phyloP scores from a whole-genome alignment of 2,888 invertebrate genomes.

The Blastobasis lacticolella region DNA sequence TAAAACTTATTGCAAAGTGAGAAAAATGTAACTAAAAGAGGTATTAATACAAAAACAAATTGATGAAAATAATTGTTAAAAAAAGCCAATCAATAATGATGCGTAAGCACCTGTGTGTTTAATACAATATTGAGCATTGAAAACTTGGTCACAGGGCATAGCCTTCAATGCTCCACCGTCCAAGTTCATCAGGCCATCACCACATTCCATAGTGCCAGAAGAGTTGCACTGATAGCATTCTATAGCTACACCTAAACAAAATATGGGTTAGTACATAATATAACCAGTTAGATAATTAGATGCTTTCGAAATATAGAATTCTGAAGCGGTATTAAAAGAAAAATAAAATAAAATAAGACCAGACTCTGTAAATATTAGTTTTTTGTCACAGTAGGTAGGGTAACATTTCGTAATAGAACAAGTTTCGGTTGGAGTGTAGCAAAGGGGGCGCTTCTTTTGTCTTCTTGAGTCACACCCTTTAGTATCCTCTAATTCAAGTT shows the following conservation, averaged over 20 bases:
- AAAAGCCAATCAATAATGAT: not conserved
- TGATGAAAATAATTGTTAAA: not conserved
- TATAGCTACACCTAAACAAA: constrained; percentile 58
- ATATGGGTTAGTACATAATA: constrained; percentile 2
- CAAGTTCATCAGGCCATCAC: constrained; percentile 77
- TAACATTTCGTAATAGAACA: too few relatives aligned
- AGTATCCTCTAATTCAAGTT: too few relatives aligned
- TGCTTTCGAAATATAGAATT: too few relatives aligned
- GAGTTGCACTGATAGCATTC: constrained; percentile 88
- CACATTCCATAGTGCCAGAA: constrained; percentile 78
- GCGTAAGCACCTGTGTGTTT: constrained; percentile 78
- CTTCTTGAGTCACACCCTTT: too few relatives aligned
- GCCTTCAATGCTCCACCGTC: constrained; percentile 73
- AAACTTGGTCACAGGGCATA: constrained; percentile 80
- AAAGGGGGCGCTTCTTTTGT: too few relatives aligned
- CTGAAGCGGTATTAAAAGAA: not conserved
- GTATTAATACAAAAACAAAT: too few relatives aligned
- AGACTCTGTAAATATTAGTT: too few relatives aligned
- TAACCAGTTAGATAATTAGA: not conserved
- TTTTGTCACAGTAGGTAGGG: too few relatives aligned
- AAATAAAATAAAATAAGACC: not conserved
- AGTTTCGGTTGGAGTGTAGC: too few relatives aligned
- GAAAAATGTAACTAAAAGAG: too few relatives aligned
- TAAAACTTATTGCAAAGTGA: not conserved
- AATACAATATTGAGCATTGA: constrained; percentile 87